Base-by-base conservation (phyloP, 92 coral and sea anemone species). In the Actinostola sp. region DNA sequence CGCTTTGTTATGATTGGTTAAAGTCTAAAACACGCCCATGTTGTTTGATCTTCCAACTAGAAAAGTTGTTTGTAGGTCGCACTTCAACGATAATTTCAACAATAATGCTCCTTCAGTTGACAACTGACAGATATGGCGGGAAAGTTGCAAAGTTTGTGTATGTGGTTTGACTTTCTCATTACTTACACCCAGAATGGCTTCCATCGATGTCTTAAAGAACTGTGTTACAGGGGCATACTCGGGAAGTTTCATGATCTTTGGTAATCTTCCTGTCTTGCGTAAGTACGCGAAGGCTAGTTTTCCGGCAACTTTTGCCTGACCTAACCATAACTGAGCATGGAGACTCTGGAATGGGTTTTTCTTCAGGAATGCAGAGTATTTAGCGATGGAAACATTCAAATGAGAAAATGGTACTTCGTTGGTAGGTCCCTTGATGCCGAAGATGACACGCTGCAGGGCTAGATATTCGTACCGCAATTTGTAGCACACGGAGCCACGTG, bases 371-470 rank as follows among this genome's bases (percentile, higher is more conserved):
- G 28, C 48, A 1, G 15, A n/a, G 11, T 61, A 61, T 17, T 61
- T 28, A 16, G 7, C 14, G 15, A 35, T 24, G 20, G 66, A 20
- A 17, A 61, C 5, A 19, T 61, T 44, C 45, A 61, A 27, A 34
- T 42, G 66, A n/a, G 66, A 35, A 11, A 61, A 61, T 8, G 66
- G 66, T 44, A 61, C 38, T 61, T 33, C n/a, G 25, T 6, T 29
- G 13, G 61, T 21, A 17, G 61, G 31, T 26, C 25, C 61, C 1
- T 19, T 30, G 8, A 62, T 17, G 45, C 45, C 46, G n/a, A 28
- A 62, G 38, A 17, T 31, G 29, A 24, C 5, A 2, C 50, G 43
- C 32, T 33, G 45, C 19, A 9, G 27, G 2, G 13, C 46, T 20
- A 62, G 68, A 24, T 21, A 2, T 62, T 34, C 1, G 13, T 62